These are phyloP conservation scores for Trichonephila inaurata DNA, from an alignment of 1,140 invertebrate species.

Conservation along the genomic window DNA sequence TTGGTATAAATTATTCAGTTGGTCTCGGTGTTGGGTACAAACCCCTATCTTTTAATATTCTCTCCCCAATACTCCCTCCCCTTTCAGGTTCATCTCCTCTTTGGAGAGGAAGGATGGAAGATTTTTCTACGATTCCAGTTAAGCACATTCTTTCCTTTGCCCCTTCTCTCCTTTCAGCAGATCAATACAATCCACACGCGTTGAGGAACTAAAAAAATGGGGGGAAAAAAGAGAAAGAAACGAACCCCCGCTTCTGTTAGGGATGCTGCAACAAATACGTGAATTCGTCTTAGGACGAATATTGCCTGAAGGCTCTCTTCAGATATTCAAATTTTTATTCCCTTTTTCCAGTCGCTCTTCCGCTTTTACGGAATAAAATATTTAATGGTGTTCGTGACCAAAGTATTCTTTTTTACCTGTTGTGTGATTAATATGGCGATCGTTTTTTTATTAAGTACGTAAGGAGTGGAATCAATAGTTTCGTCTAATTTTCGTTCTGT, in stretches of 20 bases:
- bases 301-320: not conserved
- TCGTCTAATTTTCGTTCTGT: conserved; percentile 7
- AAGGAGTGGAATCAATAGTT: not conserved
- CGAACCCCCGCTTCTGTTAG: conserved; percentile 6
- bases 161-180: conserved; percentile 23
- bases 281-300: conserved; percentile 26
- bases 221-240: not conserved
- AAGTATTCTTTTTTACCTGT: not conserved
- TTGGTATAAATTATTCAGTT: conserved; percentile 32
- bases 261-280: conserved; percentile 20
- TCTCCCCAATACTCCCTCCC: not conserved
- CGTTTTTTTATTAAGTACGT: not conserved
- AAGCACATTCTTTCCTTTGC: conserved; percentile 34
- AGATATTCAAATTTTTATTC: conserved; percentile 25
- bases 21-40: conserved; percentile 11
- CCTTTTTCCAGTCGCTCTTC: not conserved
- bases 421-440: not conserved
- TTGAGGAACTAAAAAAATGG: conserved; percentile 14
- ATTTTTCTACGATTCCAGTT: conserved; percentile 31
- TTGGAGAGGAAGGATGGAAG: not conserved
- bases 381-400: conserved; percentile 27
- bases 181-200: conserved; percentile 30
- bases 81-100: not conserved
- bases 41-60: conserved; percentile 38
- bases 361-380: conserved; percentile 15